phyloP scores from a whole-genome alignment of 1,140 invertebrate species.

The Drosophila willistoni region DNA sequence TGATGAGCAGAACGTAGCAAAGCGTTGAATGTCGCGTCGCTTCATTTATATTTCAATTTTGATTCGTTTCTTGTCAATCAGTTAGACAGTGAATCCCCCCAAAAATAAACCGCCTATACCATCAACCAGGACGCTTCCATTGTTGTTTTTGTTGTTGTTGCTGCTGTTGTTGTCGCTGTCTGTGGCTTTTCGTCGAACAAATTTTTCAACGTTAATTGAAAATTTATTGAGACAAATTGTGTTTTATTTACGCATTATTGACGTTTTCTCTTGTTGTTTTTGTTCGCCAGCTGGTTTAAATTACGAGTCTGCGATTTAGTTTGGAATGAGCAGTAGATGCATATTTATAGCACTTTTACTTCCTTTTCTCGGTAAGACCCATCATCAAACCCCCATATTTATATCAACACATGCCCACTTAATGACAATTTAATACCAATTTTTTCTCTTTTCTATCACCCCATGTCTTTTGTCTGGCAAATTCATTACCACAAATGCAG shows the following conservation, averaged over 20 bases:
- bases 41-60: constrained; percentile 79
- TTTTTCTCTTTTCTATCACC: constrained; percentile 11
- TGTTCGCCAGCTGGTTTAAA: constrained; percentile 35
- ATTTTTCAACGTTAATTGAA: constrained; percentile 78
- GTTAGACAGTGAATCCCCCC: constrained; percentile 49
- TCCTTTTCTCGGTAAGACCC: neutral
- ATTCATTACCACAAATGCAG: constrained; percentile 74
- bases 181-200: constrained; percentile 58
- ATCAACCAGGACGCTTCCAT: neutral
- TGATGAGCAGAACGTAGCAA: constrained; percentile 4
- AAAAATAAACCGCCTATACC: neutral
- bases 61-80: constrained; percentile 77
- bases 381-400: neutral
- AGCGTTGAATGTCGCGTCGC: constrained; percentile 31
- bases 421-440: constrained; percentile 64
- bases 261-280: constrained; percentile 29
- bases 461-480: constrained; percentile 39
- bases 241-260: constrained; percentile 80
- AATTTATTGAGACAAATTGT: constrained; percentile 82
- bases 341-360: constrained; percentile 4
- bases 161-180: constrained; percentile 49
- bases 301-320: constrained; percentile 41
- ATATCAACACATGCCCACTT: constrained; percentile 35
- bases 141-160: constrained; percentile 15
- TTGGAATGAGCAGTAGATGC: constrained; percentile 7